Percentiles rank a stretch among this genome's conserved stretches.
Evolutionary conservation across 2,888 invertebrate species (phyloP).

Genomic region (Coelinius sp.): DNA sequence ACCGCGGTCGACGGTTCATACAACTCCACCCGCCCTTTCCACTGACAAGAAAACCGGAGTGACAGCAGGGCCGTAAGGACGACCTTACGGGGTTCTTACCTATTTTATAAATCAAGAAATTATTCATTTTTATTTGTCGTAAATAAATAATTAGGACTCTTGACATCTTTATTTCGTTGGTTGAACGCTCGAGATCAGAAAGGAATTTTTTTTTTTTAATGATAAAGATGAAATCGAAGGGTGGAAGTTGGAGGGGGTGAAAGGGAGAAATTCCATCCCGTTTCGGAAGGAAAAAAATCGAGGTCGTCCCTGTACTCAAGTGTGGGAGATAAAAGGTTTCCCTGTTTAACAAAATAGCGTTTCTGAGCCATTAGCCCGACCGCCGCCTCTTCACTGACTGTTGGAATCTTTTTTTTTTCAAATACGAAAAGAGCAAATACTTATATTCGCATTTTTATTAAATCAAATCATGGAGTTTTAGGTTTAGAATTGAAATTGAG

Average conservation of each 20-base stretch:
- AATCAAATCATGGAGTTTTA: too few species aligned
- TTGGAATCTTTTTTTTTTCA: constrained; percentile 40
- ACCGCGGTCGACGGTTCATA: constrained; percentile 61
- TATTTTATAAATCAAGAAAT: neutral
- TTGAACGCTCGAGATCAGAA: neutral
- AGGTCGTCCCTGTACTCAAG: constrained; percentile 45
- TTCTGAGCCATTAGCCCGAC: constrained; percentile 68
- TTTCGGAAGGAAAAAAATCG: neutral
- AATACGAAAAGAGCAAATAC: neutral
- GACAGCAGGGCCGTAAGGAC: constrained; percentile 58
- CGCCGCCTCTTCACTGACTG: constrained; percentile 57
- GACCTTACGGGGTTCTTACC: neutral
- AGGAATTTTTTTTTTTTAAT: constrained; percentile 9
- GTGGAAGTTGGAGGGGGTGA: neutral
- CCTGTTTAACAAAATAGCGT: constrained; percentile 69
- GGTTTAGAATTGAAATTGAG: too few species aligned
- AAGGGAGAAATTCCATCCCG: neutral
- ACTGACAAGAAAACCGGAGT: constrained; percentile 61
- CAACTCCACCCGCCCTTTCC: constrained; percentile 55
- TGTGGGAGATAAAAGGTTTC: constrained; percentile 69
- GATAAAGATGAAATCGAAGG: neutral
- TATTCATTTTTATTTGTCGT: neutral
- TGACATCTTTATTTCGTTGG: neutral
- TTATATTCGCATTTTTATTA: neutral
- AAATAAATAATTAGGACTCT: neutral